Evolutionary conservation across 2,797 vertebrate species (phyloP), one percentile per base, ranked within the genome.

Genomic region (Neoniphon sammara): DNA sequence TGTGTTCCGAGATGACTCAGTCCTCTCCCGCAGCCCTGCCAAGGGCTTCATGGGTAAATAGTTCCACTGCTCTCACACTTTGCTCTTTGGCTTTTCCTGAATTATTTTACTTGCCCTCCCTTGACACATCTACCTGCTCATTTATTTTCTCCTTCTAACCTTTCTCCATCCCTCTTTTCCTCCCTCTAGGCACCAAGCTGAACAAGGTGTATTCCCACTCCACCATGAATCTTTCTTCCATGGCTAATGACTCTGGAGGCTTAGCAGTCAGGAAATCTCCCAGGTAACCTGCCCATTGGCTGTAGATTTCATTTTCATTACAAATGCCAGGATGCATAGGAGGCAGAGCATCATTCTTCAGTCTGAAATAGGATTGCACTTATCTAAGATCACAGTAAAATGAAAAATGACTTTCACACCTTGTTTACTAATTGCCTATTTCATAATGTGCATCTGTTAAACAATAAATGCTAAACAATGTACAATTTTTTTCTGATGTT

Each of bases 151-250:
- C 9, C 60, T 1, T 53, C 1, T 54, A 8, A 30, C 73, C 66
- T 61, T 1, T 15, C 36, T 14, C 1, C 17, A 2, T 34, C 7
- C 10, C 14, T 47, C 5, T 66, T 54, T 53, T 75, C 20, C 11
- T 72, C 66, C 12, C 52, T 63, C 8, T 20, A 98, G 97, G 95
- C 72, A 94, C 94, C 36, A 95, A 88, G 69, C 90, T 98, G 27
- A 97, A 94, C 89, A 97, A 96, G 75, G 92, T 96, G 34, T 97
- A 98, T 87, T 97, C 96, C 12, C 97, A 97, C 82, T 97, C 96
- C 71, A 95, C 96, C 14, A 95, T 96, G 90, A 97, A 96, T 42
- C 91, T 98, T 75, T 97, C 96, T 3, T 96, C 96, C 0, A 94
- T 97, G 94, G 94, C 94, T 54, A 95, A 93, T 20, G 96, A 98